Evolutionary conservation across 1,140 invertebrate species (phyloP).

Genomic region (Plectus sambesii): DNA sequence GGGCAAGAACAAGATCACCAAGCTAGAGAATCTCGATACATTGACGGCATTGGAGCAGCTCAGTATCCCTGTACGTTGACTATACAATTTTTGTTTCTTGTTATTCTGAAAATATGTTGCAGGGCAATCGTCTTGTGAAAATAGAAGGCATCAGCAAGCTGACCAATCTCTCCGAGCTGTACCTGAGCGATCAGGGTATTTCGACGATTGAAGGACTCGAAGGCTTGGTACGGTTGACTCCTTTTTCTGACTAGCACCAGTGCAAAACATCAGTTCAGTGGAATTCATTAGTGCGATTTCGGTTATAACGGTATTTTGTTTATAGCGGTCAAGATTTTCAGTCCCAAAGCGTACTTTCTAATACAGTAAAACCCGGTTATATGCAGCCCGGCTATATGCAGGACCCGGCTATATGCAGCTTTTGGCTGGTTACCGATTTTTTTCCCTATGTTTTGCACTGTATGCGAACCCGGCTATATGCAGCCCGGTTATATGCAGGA

Average conservation of each 20-base stretch:
- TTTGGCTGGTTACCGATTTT: no score
- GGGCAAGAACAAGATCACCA: conserved; percentile 89
- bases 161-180: conserved; percentile 68
- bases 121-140: conserved; percentile 72
- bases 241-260: background rate
- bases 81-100: conserved; percentile 21
- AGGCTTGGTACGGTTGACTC: conserved; percentile 48
- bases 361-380: no score
- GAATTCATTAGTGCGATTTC: no score
- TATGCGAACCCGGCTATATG: no score
- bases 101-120: conserved; percentile 26
- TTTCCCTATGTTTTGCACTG: no score
- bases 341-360: no score
- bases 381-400: no score
- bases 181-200: conserved; percentile 86
- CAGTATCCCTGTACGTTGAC: conserved; percentile 61
- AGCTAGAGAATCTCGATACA: conserved; percentile 71
- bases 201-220: conserved; percentile 58
- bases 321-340: no score
- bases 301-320: no score
- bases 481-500: no score
- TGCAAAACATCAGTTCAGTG: no score
- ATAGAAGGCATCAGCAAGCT: conserved; percentile 72
- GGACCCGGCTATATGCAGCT: no score
- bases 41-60: conserved; percentile 66